phyloP scores from a whole-genome alignment of 2,888 invertebrate genomes.

The Aquatica leii region DNA sequence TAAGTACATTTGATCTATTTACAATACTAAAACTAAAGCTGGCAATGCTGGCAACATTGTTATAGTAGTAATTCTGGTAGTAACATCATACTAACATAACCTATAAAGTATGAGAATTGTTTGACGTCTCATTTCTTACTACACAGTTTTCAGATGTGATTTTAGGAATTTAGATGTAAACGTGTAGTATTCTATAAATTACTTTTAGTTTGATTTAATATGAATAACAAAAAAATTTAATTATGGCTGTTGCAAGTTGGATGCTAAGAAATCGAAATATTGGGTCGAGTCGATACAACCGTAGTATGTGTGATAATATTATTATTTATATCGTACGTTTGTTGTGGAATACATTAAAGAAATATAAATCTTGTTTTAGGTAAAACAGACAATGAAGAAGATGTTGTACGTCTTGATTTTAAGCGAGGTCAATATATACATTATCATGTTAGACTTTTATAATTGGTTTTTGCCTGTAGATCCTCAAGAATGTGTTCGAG shows the following conservation, averaged over 20 bases:
- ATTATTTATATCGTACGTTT: background rate
- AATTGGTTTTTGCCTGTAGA: slow-evolving; percentile 50
- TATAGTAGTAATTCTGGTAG: too few species aligned
- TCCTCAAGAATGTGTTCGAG: slow-evolving; percentile 67
- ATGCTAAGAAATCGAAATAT: slow-evolving; percentile 62
- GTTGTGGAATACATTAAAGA: background rate
- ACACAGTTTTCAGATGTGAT: too few species aligned
- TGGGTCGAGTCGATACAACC: slow-evolving; percentile 62
- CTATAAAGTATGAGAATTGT: too few species aligned
- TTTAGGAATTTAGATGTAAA: too few species aligned
- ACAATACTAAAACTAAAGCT: too few species aligned
- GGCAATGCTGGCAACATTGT: too few species aligned
- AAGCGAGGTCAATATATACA: slow-evolving; percentile 60
- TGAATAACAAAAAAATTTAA: slow-evolving; percentile 31
- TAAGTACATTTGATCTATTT: too few species aligned
- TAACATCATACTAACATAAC: too few species aligned
- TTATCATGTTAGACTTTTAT: background rate
- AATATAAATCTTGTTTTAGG: slow-evolving; percentile 57
- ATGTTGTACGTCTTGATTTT: slow-evolving; percentile 65
- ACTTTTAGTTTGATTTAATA: slow-evolving; percentile 14
- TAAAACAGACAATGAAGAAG: slow-evolving; percentile 65
- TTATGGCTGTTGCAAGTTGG: slow-evolving; percentile 66
- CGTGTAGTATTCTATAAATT: too few species aligned
- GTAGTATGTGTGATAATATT: slow-evolving; percentile 49
- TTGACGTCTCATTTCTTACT: too few species aligned